Conservation (phyloP, 2,113 vertebrate genomes). For the Scytalopus superciliaris region DNA sequence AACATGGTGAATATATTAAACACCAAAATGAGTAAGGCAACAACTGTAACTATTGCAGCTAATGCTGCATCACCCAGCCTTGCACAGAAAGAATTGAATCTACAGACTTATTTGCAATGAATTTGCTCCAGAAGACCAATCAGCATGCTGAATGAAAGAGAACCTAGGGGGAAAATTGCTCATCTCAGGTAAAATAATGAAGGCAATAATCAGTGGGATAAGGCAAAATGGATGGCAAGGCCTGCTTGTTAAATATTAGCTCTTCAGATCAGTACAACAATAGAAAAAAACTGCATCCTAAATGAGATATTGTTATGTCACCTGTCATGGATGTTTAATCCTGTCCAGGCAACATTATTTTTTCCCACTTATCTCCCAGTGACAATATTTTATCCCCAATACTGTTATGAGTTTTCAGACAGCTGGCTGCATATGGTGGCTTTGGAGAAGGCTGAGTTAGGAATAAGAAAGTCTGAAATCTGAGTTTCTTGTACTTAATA, state of each 20-base stretch:
- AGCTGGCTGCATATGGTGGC: not conserved
- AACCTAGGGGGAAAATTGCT: not conserved
- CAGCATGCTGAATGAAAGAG: not conserved
- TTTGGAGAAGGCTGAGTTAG: not conserved
- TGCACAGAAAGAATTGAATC: not conserved
- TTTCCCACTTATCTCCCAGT: not conserved
- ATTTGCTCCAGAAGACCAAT: not conserved
- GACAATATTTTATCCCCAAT: not conserved
- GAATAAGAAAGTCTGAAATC: not conserved
- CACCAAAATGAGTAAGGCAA: not conserved
- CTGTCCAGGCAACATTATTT: not conserved
- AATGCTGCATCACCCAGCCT: not conserved
- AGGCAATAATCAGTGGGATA: not conserved
- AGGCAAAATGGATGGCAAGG: not conserved
- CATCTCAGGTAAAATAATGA: conserved; percentile 3
- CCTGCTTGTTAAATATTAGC: not conserved
- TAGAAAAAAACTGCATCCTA: not conserved
- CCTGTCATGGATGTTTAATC: not conserved
- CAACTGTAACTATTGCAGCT: not conserved
- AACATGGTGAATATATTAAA: conserved; percentile 1
- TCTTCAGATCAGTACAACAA: not conserved
- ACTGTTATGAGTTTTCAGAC: not conserved
- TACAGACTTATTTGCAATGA: not conserved
- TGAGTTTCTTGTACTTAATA: not conserved
- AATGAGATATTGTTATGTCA: not conserved